Evolutionary conservation across 1,140 invertebrate genomes (phyloP).

Genomic region (Chrysopa pallens): DNA sequence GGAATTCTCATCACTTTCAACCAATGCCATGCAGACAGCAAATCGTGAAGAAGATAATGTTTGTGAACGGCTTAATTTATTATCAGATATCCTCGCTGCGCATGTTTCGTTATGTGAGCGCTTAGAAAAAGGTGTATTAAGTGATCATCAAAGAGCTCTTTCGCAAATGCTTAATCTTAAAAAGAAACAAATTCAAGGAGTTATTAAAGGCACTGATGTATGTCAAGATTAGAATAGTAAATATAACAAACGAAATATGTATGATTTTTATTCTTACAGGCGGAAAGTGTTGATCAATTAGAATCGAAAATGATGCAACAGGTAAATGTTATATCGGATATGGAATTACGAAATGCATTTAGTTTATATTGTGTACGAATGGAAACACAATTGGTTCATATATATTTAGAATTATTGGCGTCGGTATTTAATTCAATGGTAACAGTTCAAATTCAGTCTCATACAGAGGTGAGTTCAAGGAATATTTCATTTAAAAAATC

Average conservation of each 20-base stretch:
- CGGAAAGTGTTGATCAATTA: conserved; percentile 44
- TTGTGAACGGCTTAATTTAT: conserved; percentile 39
- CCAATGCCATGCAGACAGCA: conserved; percentile 15
- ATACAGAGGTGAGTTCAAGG: conserved; percentile 34
- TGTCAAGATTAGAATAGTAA: conserved; percentile 10
- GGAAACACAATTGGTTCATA: conserved; percentile 53
- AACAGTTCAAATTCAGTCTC: conserved; percentile 36
- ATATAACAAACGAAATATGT: neutral
- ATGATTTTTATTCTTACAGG: conserved; percentile 24
- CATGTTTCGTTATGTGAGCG: conserved; percentile 50
- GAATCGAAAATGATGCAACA: conserved; percentile 51
- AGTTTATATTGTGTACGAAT: conserved; percentile 52
- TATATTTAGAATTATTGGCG: conserved; percentile 44
- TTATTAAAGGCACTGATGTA: conserved; percentile 39
- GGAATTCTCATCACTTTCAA: conserved; percentile 15
- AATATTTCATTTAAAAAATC: too few relatives aligned
- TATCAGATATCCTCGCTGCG: conserved; percentile 40
- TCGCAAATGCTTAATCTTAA: conserved; percentile 50
- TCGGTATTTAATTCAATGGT: conserved; percentile 40
- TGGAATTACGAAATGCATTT: conserved; percentile 49
- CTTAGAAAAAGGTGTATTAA: conserved; percentile 45
- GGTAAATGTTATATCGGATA: conserved; percentile 48
- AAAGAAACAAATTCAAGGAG: conserved; percentile 49
- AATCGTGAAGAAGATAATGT: conserved; percentile 27
- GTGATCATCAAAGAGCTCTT: conserved; percentile 48